phyloP scores from a whole-genome alignment of 2,113 vertebrate genomes.

The Rhizomys pruinosus region DNA sequence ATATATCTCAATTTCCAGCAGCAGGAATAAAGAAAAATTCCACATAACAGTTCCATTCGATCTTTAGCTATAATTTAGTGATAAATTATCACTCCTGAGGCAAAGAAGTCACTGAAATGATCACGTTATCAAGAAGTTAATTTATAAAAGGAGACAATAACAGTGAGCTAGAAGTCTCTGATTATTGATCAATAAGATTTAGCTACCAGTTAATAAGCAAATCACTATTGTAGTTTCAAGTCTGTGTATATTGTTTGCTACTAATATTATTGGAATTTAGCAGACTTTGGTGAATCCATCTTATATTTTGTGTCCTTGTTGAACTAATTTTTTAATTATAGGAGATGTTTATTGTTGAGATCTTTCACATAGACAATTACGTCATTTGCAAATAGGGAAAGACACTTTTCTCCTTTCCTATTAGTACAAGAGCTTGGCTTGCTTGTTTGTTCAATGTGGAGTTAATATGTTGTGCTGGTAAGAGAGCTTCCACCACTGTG shows the following conservation, averaged over 20 bases:
- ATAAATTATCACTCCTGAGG: not conserved
- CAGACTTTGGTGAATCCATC: not conserved
- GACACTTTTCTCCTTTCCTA: too few relatives aligned
- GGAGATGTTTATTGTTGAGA: not conserved
- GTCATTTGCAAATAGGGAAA: too few relatives aligned
- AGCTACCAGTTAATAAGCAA: not conserved
- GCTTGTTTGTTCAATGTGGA: too few relatives aligned
- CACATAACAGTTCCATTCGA: not conserved
- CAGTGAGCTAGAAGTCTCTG: not conserved
- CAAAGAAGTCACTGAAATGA: not conserved
- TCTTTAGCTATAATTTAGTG: not conserved
- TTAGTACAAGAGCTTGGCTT: too few relatives aligned
- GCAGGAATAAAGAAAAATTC: not conserved
- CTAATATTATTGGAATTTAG: not conserved
- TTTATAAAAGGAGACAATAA: not conserved
- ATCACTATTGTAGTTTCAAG: not conserved
- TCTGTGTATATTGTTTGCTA: not conserved
- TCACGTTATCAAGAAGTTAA: not conserved
- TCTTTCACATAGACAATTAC: too few relatives aligned
- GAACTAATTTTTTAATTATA: not conserved
- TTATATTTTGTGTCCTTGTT: not conserved
- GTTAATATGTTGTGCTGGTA: too few relatives aligned
- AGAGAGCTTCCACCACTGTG: too few relatives aligned
- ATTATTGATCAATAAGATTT: not conserved
- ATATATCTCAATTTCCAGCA: not conserved